Conservation (phyloP, 2,797 vertebrate species). For the Aldrovandia affinis region DNA sequence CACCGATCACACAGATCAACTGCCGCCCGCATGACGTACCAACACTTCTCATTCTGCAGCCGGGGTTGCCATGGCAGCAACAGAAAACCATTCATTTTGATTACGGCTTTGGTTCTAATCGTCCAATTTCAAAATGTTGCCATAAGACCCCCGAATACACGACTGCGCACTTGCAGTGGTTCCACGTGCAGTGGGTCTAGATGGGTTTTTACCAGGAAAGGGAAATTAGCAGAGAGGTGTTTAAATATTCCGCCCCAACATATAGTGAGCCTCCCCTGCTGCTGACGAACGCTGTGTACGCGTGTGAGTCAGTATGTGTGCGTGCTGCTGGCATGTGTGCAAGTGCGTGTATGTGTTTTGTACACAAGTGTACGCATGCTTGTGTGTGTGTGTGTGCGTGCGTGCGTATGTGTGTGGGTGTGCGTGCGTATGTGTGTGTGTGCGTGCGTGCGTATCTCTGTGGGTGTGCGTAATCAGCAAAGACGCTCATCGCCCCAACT, state of each 20-base stretch:
- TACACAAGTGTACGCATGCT: neutral
- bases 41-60: neutral
- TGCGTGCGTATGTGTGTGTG: constrained; percentile 7
- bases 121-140: neutral
- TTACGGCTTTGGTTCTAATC: no score
- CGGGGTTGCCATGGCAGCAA: neutral
- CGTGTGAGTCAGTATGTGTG: constrained; percentile 10
- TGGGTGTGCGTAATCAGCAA: neutral
- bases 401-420: constrained; percentile 37
- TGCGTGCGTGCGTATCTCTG: constrained; percentile 21
- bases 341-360: neutral
- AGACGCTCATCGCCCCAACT: neutral
- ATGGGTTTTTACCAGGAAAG: neutral
- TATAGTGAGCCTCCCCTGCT: neutral
- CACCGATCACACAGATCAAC: neutral
- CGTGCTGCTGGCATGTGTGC: neutral
- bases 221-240: neutral
- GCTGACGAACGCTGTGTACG: neutral
- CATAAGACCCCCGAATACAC: neutral
- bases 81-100: neutral
- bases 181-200: neutral
- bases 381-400: constrained; percentile 42
- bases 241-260: neutral
- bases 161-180: neutral
- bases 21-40: neutral